phyloP scores from a whole-genome alignment of 2,797 vertebrate species.

The Lutjanus argentimaculatus region DNA sequence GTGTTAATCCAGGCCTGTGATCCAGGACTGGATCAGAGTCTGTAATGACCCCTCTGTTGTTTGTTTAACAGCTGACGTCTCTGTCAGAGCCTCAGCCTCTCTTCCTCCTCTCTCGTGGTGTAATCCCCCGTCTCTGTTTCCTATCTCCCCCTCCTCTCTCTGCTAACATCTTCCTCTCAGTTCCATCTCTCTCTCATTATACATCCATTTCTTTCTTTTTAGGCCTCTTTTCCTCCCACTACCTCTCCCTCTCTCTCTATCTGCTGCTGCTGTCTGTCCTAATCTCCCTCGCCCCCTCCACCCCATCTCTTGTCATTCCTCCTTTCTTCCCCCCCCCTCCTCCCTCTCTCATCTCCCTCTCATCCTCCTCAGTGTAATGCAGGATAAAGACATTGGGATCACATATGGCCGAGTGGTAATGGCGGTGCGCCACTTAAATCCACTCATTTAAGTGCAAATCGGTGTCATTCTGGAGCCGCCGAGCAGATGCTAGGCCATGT shows the following conservation, averaged over 20 bases:
- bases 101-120: background rate
- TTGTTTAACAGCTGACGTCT: constrained; percentile 21
- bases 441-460: constrained; percentile 98
- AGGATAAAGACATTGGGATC: constrained; percentile 94
- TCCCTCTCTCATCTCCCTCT: constrained; percentile 50
- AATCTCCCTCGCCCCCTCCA: constrained; percentile 50
- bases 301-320: constrained; percentile 26
- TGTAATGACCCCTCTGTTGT: background rate
- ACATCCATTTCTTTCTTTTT: constrained; percentile 60
- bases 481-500: constrained; percentile 83
- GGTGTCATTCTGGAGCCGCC: constrained; percentile 86
- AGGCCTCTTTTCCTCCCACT: constrained; percentile 11
- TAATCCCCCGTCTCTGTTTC: constrained; percentile 27
- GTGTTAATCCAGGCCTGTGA: background rate
- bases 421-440: constrained; percentile 92
- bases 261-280: constrained; percentile 49
- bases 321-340: constrained; percentile 20
- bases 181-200: constrained; percentile 57
- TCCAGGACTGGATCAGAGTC: background rate
- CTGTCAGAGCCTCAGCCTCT: background rate
- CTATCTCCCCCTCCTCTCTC: constrained; percentile 17
- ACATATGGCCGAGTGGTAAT: constrained; percentile 94
- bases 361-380: constrained; percentile 82
- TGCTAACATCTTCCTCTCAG: constrained; percentile 24
- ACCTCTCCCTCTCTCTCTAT: constrained; percentile 18